Evolutionary conservation across 2,888 invertebrate species (phyloP).

Genomic region (Luffia ferchaultella): DNA sequence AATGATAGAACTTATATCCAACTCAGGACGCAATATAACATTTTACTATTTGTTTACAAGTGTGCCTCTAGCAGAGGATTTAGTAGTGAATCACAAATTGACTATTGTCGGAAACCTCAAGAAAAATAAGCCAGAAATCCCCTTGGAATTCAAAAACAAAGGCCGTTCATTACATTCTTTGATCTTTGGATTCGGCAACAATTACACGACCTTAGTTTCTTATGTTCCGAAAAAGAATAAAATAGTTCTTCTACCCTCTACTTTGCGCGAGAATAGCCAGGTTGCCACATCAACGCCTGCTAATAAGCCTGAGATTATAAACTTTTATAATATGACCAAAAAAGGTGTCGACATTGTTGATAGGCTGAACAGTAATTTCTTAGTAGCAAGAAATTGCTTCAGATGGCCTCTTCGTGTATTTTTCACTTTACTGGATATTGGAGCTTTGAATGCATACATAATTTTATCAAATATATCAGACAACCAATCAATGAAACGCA

Average conservation of each 20-base stretch:
- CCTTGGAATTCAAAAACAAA: not conserved
- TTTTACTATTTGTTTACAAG: not conserved
- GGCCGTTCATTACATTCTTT: not conserved
- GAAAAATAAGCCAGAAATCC: not conserved
- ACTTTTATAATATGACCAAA: not conserved
- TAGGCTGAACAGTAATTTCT: not conserved
- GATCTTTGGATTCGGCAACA: constrained; percentile 4
- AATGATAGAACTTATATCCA: not conserved
- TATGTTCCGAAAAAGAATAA: not conserved
- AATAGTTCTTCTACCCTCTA: not conserved
- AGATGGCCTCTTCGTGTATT: not conserved
- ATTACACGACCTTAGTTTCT: constrained; percentile 4
- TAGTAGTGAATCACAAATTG: not conserved
- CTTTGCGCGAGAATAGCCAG: not conserved
- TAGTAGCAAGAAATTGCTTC: not conserved
- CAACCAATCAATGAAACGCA: not conserved
- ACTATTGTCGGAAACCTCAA: not conserved
- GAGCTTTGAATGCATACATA: not conserved
- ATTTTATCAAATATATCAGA: not conserved
- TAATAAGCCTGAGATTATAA: not conserved
- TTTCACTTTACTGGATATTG: not conserved
- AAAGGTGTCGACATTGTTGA: not conserved
- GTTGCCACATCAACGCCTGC: not conserved
- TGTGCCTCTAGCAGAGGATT: not conserved
- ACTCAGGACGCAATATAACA: not conserved